Percentiles rank a stretch among this genome's conserved stretches.
Evolutionary conservation across 2,113 vertebrate species (phyloP).

Genomic region (Pelvicachromis taeniatus): DNA sequence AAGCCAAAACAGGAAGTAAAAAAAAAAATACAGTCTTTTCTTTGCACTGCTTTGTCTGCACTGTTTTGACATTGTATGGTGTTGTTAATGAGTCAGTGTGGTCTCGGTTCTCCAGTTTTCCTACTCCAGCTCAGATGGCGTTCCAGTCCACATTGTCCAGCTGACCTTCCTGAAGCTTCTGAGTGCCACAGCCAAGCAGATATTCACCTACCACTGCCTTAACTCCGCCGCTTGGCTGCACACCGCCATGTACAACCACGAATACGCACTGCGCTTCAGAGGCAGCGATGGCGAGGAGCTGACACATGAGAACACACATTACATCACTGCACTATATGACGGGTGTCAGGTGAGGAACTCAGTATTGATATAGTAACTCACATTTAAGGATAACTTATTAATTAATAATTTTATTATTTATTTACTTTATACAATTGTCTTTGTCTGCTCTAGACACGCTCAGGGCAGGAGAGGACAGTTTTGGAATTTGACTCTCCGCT

Average conservation of each 20-base stretch:
- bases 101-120: constrained; percentile 75
- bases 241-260: constrained; percentile 70
- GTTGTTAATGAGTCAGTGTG: neutral
- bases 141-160: constrained; percentile 88
- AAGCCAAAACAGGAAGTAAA: neutral
- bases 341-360: constrained; percentile 81
- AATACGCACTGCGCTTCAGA: constrained; percentile 87
- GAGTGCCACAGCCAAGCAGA: constrained; percentile 87
- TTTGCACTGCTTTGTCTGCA: neutral
- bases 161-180: constrained; percentile 93
- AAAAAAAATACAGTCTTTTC: too few species aligned
- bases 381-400: neutral
- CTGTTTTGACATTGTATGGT: neutral
- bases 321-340: constrained; percentile 84
- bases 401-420: neutral
- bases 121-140: constrained; percentile 83
- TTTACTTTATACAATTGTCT: neutral
- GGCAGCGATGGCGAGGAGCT: constrained; percentile 89
- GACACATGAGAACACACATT: constrained; percentile 85
- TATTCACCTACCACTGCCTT: constrained; percentile 92
- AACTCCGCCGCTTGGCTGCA: constrained; percentile 92
- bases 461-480: constrained; percentile 88
- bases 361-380: too few species aligned
- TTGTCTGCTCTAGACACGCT: constrained; percentile 77
- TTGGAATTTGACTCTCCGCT: constrained; percentile 86